phyloP scores from a whole-genome alignment of 1,140 invertebrate species.

The Drosophila biarmipes region DNA sequence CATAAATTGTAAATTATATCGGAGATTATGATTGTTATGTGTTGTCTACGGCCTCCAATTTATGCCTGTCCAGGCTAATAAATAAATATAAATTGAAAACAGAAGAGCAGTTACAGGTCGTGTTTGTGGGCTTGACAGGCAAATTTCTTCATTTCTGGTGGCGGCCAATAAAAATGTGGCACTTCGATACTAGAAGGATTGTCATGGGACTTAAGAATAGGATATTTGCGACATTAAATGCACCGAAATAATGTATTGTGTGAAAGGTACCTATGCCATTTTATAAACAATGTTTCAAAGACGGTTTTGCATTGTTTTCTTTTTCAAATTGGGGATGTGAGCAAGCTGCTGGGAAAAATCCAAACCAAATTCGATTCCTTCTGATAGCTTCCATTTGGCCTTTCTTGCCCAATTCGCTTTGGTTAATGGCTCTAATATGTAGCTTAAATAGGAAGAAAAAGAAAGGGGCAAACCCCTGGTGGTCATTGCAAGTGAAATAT shows the following conservation, averaged over 20 bases:
- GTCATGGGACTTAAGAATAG: neutral
- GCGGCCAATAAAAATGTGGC: constrained; percentile 32
- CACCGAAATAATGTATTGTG: too few species aligned
- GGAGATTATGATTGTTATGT: constrained; percentile 75
- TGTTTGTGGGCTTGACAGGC: constrained; percentile 7
- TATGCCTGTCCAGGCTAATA: constrained; percentile 42
- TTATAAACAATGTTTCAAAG: too few species aligned
- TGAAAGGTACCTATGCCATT: too few species aligned
- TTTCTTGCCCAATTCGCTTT: neutral
- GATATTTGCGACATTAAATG: too few species aligned
- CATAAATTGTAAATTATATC: constrained; percentile 79
- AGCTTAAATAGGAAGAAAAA: constrained; percentile 30
- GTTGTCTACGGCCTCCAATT: constrained; percentile 22
- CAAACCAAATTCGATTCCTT: too few species aligned
- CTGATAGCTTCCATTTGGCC: neutral
- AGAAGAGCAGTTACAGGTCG: constrained; percentile 25
- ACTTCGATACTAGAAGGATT: neutral
- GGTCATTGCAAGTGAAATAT: constrained; percentile 32
- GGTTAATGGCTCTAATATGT: constrained; percentile 61
- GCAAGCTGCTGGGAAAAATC: too few species aligned
- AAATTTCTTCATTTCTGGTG: constrained; percentile 36
- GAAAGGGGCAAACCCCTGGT: constrained; percentile 21
- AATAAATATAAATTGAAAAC: constrained; percentile 60
- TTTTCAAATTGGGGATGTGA: too few species aligned
- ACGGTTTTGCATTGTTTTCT: too few species aligned